Conservation (phyloP, 2,888 invertebrate genomes). For the Polymixis lichenea region DNA sequence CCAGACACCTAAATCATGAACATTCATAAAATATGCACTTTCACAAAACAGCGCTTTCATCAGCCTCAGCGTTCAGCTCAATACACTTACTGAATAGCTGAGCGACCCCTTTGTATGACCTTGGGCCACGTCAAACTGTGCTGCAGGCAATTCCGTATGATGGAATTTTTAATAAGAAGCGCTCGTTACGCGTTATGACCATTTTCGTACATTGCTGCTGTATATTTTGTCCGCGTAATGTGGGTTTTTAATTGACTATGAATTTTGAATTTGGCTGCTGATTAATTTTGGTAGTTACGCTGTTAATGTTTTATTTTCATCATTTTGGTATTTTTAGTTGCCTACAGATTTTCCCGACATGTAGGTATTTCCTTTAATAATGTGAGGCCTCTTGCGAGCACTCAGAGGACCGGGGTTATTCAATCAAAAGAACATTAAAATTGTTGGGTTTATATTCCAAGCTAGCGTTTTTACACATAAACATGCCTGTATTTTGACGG, state of each 20-base stretch:
- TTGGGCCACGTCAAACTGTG: constrained; percentile 70
- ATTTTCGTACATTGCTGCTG: constrained; percentile 78
- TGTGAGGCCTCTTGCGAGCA: too few relatives aligned
- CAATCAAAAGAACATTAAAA: too few relatives aligned
- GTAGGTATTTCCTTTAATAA: background rate
- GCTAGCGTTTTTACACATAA: too few relatives aligned
- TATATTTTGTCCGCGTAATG: constrained; percentile 55
- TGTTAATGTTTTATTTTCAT: background rate
- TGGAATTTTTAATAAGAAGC: constrained; percentile 87
- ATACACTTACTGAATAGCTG: constrained; percentile 72
- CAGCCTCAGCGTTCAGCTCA: constrained; percentile 35
- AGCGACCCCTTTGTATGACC: constrained; percentile 80
- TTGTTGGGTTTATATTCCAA: too few relatives aligned
- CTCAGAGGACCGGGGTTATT: too few relatives aligned
- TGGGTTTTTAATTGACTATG: constrained; percentile 77
- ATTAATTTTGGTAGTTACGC: constrained; percentile 34
- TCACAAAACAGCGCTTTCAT: constrained; percentile 53
- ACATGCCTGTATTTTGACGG: too few relatives aligned
- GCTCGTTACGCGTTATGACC: constrained; percentile 78
- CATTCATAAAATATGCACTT: constrained; percentile 50
- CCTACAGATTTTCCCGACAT: background rate
- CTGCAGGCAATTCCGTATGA: constrained; percentile 80
- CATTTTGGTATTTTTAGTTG: background rate
- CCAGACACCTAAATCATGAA: constrained; percentile 35
- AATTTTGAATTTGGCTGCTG: constrained; percentile 74